These are phyloP conservation scores for Latrodectus hesperus DNA, from an alignment of 2,888 invertebrate genomes.

Conservation along the genomic window DNA sequence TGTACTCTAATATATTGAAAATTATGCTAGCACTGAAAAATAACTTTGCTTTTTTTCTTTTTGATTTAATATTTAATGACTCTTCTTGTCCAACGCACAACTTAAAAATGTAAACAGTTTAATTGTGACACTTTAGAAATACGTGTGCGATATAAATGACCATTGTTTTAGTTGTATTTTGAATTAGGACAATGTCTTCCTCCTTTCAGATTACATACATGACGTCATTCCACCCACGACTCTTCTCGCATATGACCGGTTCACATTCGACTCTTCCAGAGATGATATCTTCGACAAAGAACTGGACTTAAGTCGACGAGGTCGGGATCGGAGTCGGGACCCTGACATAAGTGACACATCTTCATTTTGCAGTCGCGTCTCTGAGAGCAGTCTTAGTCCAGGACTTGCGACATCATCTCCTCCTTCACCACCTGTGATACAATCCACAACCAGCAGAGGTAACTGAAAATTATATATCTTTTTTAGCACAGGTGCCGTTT, in stretches of 20 bases:
- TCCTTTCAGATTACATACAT: slow-evolving; percentile 57
- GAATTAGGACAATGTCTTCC: not conserved
- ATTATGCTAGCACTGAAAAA: too few relatives aligned
- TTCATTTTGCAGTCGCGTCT: slow-evolving; percentile 59
- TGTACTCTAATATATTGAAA: too few relatives aligned
- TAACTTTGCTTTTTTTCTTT: too few relatives aligned
- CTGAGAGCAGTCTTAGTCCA: slow-evolving; percentile 63
- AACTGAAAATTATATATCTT: not conserved
- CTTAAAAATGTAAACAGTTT: too few relatives aligned
- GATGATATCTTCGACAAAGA: slow-evolving; percentile 55
- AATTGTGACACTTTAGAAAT: too few relatives aligned
- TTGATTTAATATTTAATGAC: too few relatives aligned
- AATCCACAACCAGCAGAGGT: slow-evolving; percentile 30
- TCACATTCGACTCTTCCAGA: slow-evolving; percentile 25
- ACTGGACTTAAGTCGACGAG: slow-evolving; percentile 53
- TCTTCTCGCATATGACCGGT: slow-evolving; percentile 24
- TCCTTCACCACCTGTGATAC: slow-evolving; percentile 30
- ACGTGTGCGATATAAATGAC: too few relatives aligned
- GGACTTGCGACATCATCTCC: slow-evolving; percentile 46
- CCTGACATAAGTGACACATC: slow-evolving; percentile 39
- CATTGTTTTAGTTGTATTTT: too few relatives aligned
- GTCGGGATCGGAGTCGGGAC: slow-evolving; percentile 10
- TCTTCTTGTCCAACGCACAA: too few relatives aligned
- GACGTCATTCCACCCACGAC: slow-evolving; percentile 56
- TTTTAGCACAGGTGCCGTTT: too few relatives aligned